Base-by-base conservation (phyloP, 2,888 invertebrate species). In the Eupithecia abbreviata region DNA sequence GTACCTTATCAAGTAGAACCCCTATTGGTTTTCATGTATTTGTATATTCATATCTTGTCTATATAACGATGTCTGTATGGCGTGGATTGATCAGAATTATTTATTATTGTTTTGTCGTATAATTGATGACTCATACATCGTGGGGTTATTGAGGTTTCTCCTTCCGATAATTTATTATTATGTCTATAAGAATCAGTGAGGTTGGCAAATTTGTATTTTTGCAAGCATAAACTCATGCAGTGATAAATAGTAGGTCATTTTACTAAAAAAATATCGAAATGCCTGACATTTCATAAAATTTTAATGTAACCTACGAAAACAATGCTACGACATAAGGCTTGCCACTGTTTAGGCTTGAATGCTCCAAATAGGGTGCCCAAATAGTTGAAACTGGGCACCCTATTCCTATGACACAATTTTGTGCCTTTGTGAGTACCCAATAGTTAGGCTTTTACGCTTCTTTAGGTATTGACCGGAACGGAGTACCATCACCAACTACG, bases 331-430 rank as follows among this genome's bases (percentile, higher is more conserved):
- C 15, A 7, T 15, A 66, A 66, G 13, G 13, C 15, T 66, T 47
- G 30, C 10, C 67, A 18, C 67, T 9, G 2, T 69, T 69, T 47
- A 18, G 47, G 47, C 69, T 47, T 69, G 47, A 69, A 69, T 69
- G 69, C 47, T 69, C 47, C 2, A 69, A 69, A 69, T 47, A 47
- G 69, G 69, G 69, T 69, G 47, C 4, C 68, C 69, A 47, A 47
- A 69, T 69, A 30, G 12, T 47, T 47, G 69, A 69, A 69, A 47
- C 47, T n/a, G 45, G 43, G 18, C 10, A 70, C 66, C 70, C 71
- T 71, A 42, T 66, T 5, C 12, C 41, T 73, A 66, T 72, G 65
- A 42, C 41, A 55, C 45, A 71, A 51, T 71, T 73, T 45, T 43
- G 45, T 71, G 58, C 66, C 58, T 10, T 58, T 47, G 41, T 58